A percentile compares a stretch with the other conserved stretches of the same genome.
Evolutionary conservation across 1,140 invertebrate species (phyloP).

Genomic region (Mesaphorura yosii): DNA sequence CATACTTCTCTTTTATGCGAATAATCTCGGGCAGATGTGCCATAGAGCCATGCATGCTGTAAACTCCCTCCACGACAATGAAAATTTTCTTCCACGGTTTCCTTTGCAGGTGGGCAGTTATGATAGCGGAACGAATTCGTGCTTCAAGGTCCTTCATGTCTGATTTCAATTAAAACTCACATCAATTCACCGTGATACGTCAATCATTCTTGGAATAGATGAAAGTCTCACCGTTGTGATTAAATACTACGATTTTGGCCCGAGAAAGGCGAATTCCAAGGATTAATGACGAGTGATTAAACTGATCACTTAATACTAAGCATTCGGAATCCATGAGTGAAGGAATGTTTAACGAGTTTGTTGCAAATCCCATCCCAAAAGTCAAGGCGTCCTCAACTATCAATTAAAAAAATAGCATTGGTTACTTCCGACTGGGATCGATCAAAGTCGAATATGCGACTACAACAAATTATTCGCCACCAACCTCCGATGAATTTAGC

Average conservation of each 20-base stretch:
- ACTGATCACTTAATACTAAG: constrained; percentile 86
- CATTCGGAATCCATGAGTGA: constrained; percentile 66
- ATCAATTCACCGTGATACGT: constrained; percentile 2
- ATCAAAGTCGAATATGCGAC: too few species aligned
- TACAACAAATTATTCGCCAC: too few species aligned
- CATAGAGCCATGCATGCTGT: constrained; percentile 96
- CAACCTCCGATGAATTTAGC: constrained; percentile 79
- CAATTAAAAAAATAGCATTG: too few species aligned
- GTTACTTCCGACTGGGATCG: too few species aligned
- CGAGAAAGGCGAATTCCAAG: constrained; percentile 78
- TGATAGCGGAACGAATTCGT: constrained; percentile 59
- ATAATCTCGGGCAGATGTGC: constrained; percentile 78
- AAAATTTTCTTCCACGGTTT: constrained; percentile 85
- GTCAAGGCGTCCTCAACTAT: constrained; percentile 87
- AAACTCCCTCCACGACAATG: constrained; percentile 88
- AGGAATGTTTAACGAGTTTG: constrained; percentile 87
- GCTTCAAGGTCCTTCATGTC: constrained; percentile 76
- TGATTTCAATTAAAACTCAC: constrained; percentile 35
- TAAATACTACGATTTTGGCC: constrained; percentile 73
- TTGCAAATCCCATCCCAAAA: constrained; percentile 97
- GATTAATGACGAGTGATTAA: constrained; percentile 92
- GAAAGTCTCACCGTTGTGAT: constrained; percentile 58
- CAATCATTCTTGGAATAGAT: neutral
- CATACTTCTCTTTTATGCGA: constrained; percentile 86
- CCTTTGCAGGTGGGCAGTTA: constrained; percentile 63